Evolutionary conservation across 2,113 vertebrate genomes (phyloP).

Genomic region (Macrotus californicus): DNA sequence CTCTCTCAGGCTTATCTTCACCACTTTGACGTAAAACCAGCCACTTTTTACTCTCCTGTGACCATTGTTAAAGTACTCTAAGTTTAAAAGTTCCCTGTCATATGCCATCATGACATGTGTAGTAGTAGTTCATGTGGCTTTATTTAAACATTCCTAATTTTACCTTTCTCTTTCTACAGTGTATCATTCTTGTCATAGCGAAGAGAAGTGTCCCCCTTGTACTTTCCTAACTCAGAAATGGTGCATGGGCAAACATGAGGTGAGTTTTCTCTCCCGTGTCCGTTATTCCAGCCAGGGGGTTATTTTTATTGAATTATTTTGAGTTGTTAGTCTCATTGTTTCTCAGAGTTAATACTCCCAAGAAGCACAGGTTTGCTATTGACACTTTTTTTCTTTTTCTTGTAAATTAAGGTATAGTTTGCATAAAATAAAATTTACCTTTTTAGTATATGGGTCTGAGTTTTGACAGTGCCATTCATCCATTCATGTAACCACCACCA

Average conservation of each 20-base stretch:
- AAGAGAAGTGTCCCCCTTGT: slow-evolving; percentile 97
- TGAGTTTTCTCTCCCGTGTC: slow-evolving; percentile 76
- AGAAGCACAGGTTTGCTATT: background rate
- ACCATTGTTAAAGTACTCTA: background rate
- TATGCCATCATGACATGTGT: background rate
- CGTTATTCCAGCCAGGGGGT: background rate
- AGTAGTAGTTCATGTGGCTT: background rate
- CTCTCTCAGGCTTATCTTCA: background rate
- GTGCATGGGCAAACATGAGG: slow-evolving; percentile 99
- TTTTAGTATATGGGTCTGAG: background rate
- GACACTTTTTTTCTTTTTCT: background rate
- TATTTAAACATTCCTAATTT: background rate
- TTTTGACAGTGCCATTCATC: background rate
- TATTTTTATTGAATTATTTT: background rate
- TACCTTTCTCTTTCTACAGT: slow-evolving; percentile 80
- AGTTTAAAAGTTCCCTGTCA: background rate
- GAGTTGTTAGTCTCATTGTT: slow-evolving; percentile 1
- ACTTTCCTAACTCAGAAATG: slow-evolving; percentile 97
- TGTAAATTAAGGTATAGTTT: background rate
- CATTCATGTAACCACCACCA: background rate
- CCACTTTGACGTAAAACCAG: background rate
- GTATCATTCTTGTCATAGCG: slow-evolving; percentile 96
- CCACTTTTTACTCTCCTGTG: background rate
- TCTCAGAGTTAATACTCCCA: slow-evolving; percentile 7
- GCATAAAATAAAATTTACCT: background rate